Evolutionary conservation across 2,113 vertebrate genomes (phyloP).

Genomic region (Cyphomyrus discorhynchus): DNA sequence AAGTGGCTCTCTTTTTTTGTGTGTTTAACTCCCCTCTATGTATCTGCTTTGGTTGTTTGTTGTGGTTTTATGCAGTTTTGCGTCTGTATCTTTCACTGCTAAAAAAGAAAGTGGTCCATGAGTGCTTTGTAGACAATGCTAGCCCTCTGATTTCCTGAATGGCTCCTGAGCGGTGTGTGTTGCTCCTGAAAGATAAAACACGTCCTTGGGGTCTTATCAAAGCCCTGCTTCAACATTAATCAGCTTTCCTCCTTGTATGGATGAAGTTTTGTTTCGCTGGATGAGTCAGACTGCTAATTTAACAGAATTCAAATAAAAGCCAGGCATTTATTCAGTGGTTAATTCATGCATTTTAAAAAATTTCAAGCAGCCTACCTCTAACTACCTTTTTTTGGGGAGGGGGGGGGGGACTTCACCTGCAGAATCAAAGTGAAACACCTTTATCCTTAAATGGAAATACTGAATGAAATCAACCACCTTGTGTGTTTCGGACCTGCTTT

Average conservation of each 20-base stretch:
- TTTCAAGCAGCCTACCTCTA: constrained; percentile 46
- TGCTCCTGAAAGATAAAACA: constrained; percentile 28
- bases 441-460: constrained; percentile 34
- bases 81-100: not conserved
- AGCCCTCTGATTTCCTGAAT: constrained; percentile 13
- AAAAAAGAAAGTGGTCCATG: not conserved
- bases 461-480: not conserved
- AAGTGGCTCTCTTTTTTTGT: not conserved
- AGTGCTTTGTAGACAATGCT: not conserved
- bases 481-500: not conserved
- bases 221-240: constrained; percentile 27
- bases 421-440: constrained; percentile 33
- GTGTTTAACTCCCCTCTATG: not conserved
- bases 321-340: constrained; percentile 43
- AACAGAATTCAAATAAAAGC: constrained; percentile 38
- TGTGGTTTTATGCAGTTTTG: not conserved
- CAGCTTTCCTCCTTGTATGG: constrained; percentile 27
- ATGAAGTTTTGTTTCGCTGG: constrained; percentile 22
- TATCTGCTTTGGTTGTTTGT: not conserved
- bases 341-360: constrained; percentile 47
- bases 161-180: constrained; percentile 24
- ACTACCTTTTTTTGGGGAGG: constrained; percentile 17
- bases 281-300: constrained; percentile 45
- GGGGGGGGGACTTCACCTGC: constrained; percentile 45
- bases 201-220: constrained; percentile 31